These are phyloP conservation scores for Elymnias hypermnestra DNA, from an alignment of 1,140 invertebrate genomes.

Conservation along the genomic window DNA sequence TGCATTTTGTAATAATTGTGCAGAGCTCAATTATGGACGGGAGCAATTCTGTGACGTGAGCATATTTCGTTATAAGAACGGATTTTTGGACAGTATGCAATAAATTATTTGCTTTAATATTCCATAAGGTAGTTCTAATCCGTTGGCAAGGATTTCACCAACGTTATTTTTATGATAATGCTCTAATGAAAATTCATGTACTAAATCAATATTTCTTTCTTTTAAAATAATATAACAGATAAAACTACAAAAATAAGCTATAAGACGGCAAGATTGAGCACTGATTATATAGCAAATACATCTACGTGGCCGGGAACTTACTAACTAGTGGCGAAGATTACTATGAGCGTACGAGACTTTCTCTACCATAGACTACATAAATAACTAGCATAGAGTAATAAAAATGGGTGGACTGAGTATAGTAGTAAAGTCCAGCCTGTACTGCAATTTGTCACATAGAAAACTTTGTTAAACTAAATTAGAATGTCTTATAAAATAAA, in stretches of 20 bases:
- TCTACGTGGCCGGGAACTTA: slow-evolving; percentile 50
- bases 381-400: neutral
- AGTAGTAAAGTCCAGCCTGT: neutral
- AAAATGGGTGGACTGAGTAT: slow-evolving; percentile 26
- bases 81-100: too few species aligned
- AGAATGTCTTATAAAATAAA: slow-evolving; percentile 1
- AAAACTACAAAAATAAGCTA: slow-evolving; percentile 12
- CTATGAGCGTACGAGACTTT: slow-evolving; percentile 33
- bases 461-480: neutral
- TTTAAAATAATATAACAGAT: too few species aligned
- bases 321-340: slow-evolving; percentile 53
- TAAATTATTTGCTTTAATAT: too few species aligned
- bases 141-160: too few species aligned
- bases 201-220: too few species aligned
- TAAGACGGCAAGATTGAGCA: slow-evolving; percentile 34
- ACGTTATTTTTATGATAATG: too few species aligned
- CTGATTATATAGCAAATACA: slow-evolving; percentile 29
- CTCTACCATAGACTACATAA: slow-evolving; percentile 13
- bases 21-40: too few species aligned
- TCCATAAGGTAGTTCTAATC: too few species aligned
- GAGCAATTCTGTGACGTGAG: too few species aligned
- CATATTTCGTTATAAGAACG: too few species aligned
- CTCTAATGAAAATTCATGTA: too few species aligned
- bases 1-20: too few species aligned
- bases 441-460: neutral